Conservation (phyloP, 2,888 invertebrate species). For the Agonum fuliginosum region DNA sequence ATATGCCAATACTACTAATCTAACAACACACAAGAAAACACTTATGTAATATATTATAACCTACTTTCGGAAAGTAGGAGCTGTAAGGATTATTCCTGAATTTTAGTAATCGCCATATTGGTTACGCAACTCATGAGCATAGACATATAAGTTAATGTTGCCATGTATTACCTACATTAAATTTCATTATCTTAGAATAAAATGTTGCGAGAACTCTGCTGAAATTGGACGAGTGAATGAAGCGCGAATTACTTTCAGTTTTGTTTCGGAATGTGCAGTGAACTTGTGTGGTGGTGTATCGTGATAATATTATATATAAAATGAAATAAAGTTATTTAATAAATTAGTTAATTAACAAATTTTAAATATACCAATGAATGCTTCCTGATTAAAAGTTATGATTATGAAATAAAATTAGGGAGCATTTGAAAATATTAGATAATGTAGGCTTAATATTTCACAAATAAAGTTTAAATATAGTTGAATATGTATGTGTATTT, state of each 20-base stretch:
- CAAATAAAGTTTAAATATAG: conserved; percentile 67
- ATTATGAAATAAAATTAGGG: conserved; percentile 52
- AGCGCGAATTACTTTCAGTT: conserved; percentile 10
- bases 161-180: no score
- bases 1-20: conserved; percentile 1
- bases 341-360: conserved; percentile 59
- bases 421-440: conserved; percentile 65
- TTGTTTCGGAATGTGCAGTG: conserved; percentile 54
- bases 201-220: conserved; percentile 27
- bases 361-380: conserved; percentile 58
- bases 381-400: conserved; percentile 57
- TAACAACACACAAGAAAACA: neutral
- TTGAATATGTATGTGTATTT: conserved; percentile 34
- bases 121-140: conserved; percentile 35
- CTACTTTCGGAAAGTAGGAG: conserved; percentile 20
- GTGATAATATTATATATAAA: conserved; percentile 58
- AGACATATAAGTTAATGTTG: conserved; percentile 48
- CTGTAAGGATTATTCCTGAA: conserved; percentile 47
- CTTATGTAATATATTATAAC: conserved; percentile 4
- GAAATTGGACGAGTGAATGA: neutral
- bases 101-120: conserved; percentile 53
- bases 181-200: conserved; percentile 45
- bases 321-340: conserved; percentile 55
- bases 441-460: conserved; percentile 69
- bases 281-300: conserved; percentile 56